Evolutionary conservation across 2,113 vertebrate species (phyloP).

Genomic region (Pantherophis guttatus): DNA sequence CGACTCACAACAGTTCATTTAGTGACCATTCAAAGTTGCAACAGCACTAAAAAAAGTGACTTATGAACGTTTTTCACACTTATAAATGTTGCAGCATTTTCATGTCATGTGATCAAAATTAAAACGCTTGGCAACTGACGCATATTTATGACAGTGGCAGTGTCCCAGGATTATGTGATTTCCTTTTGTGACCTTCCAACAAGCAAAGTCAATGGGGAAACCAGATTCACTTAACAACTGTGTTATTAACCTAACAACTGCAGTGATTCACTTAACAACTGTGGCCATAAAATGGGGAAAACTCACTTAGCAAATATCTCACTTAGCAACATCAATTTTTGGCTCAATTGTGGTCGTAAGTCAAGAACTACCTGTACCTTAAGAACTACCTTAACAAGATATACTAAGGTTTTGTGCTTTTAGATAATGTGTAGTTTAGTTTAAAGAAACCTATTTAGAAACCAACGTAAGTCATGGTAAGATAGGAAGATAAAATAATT

Average conservation of each 20-base stretch:
- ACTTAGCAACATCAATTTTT: no score
- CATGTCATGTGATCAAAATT: background rate
- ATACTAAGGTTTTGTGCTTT: background rate
- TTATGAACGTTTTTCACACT: background rate
- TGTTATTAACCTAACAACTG: background rate
- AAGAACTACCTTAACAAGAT: background rate
- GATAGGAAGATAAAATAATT: background rate
- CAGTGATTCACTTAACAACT: background rate
- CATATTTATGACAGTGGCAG: background rate
- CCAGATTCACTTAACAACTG: background rate
- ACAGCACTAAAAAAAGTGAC: background rate
- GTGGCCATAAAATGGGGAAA: no score
- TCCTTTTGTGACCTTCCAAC: background rate
- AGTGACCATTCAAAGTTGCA: background rate
- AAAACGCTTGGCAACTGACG: background rate
- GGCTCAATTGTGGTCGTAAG: no score
- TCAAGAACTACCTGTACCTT: background rate
- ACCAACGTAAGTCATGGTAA: background rate
- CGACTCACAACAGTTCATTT: background rate
- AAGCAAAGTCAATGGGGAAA: background rate
- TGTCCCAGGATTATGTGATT: background rate
- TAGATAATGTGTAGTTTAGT: background rate
- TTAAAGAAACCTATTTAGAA: background rate
- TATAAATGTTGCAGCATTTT: background rate
- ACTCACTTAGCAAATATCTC: no score